These are phyloP conservation scores for Apis dorsata DNA, from an alignment of 1,140 invertebrate genomes.

Conservation along the genomic window DNA sequence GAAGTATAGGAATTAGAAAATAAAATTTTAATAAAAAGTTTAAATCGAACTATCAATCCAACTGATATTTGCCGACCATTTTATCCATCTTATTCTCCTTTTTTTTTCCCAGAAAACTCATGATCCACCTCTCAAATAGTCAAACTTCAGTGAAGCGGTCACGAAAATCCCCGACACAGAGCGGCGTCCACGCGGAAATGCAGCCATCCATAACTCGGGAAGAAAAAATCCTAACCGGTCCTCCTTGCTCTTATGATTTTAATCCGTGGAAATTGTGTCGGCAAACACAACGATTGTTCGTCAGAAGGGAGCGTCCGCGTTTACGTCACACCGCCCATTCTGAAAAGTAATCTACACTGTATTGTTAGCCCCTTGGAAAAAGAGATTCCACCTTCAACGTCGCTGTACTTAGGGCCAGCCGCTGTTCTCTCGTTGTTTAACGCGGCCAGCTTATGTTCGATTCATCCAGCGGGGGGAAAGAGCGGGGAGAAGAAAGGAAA, in stretches of 20 bases:
- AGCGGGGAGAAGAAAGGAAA: too few relatives aligned
- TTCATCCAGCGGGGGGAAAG: conserved; percentile 35
- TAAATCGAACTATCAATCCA: too few relatives aligned
- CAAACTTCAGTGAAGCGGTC: background rate
- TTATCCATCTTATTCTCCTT: background rate
- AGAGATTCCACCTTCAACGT: background rate
- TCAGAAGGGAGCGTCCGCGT: conserved; percentile 64
- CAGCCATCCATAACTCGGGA: background rate
- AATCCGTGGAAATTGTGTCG: conserved; percentile 78
- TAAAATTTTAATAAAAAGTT: too few relatives aligned
- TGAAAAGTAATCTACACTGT: conserved; percentile 80
- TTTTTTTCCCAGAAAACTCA: background rate
- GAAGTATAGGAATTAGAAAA: too few relatives aligned
- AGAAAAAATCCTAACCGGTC: conserved; percentile 20
- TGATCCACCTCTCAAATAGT: background rate
- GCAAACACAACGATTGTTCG: conserved; percentile 76
- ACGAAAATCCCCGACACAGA: background rate
- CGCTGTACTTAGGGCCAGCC: conserved; percentile 39
- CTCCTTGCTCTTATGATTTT: conserved; percentile 39
- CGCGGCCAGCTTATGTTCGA: conserved; percentile 52
- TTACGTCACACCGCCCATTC: conserved; percentile 79
- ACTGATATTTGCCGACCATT: too few relatives aligned
- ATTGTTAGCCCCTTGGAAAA: conserved; percentile 56
- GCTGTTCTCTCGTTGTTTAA: conserved; percentile 52
- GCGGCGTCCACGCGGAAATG: conserved; percentile 38